Conservation (phyloP, 2,888 invertebrate genomes). For the Willowsia nigromaculata region DNA sequence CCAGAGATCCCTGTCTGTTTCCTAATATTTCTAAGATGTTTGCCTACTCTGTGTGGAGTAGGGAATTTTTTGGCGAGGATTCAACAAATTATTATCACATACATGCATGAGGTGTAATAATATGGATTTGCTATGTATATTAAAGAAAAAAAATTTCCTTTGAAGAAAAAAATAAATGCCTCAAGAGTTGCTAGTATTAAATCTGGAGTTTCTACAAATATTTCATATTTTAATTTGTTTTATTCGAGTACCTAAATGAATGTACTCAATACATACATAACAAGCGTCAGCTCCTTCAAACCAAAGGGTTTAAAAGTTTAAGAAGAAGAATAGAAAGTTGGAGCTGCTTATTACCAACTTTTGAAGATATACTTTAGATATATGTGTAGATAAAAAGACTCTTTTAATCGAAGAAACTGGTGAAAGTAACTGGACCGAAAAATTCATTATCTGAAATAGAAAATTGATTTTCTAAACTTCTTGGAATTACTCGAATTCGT, state of each 20-base stretch:
- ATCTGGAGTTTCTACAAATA: too few species aligned
- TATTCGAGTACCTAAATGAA: too few species aligned
- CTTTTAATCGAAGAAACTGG: neutral
- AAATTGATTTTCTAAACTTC: conserved; percentile 44
- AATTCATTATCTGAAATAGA: conserved; percentile 57
- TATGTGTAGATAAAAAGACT: neutral
- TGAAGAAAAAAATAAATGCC: too few species aligned
- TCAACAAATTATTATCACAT: conserved; percentile 4
- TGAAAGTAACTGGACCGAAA: conserved; percentile 19
- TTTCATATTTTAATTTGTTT: neutral
- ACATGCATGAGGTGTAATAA: neutral
- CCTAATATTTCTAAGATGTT: conserved; percentile 15
- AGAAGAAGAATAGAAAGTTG: neutral
- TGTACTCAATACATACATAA: neutral
- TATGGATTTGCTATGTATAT: too few species aligned
- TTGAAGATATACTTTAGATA: neutral
- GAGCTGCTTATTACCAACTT: neutral
- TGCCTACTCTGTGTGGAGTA: neutral
- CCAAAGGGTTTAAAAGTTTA: neutral
- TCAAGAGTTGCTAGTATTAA: too few species aligned
- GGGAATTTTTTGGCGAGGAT: conserved; percentile 32
- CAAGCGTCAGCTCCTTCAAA: neutral
- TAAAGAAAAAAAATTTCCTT: too few species aligned
- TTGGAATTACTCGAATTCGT: conserved; percentile 27
- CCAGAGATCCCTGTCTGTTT: neutral